Evolutionary conservation across 2,888 invertebrate species (phyloP), one percentile per base, ranked within the genome.

Genomic region (Caenorhabditis sp.): DNA sequence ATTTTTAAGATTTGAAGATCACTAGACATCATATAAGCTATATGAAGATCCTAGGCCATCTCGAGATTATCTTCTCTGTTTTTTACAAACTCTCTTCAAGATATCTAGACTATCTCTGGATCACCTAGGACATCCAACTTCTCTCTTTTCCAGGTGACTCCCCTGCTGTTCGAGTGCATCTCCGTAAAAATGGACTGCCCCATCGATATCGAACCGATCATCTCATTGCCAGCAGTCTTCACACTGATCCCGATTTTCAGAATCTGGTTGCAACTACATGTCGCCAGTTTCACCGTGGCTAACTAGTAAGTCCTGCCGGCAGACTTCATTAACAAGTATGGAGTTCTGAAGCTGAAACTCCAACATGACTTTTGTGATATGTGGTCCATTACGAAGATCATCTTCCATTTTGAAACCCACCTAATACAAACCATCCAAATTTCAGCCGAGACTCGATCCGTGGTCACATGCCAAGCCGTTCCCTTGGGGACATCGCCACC

Each of bases 141-240:
- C 31, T 31, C 31, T 6, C 4, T 16, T 31, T 75, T 61, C 44
- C 61, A 72, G 63, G 61, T 73, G 22, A 80, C 72, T 12, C 80
- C 80, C 16, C 56, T 63, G 0, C 74, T 82, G n/a, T 82, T 79
- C 64, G 82, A 82, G 41, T 64, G 77, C 38, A 66, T 82, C 26
- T 69, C 77, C 1, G 74, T 82, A 3, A 59, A 56, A 49, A 54
- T 82, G 63, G 64, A 72, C 24, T 82, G 77, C 35, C 82, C 82
- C 12, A 73, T 82, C 19, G 77, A 82, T 14, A 79, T 82, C 28
- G 77, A 82, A 8, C 82, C 82, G 10, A 82, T 82, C 41, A 74
- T 82, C 41, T 82, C 82, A 8, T 68, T 44, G 7, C 19, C 61
- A 2, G 76, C 82, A 8, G 68, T 77, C 7, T 79, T 74, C 69